Evolutionary conservation across 2,113 vertebrate genomes (phyloP).

Genomic region (Apus apus): DNA sequence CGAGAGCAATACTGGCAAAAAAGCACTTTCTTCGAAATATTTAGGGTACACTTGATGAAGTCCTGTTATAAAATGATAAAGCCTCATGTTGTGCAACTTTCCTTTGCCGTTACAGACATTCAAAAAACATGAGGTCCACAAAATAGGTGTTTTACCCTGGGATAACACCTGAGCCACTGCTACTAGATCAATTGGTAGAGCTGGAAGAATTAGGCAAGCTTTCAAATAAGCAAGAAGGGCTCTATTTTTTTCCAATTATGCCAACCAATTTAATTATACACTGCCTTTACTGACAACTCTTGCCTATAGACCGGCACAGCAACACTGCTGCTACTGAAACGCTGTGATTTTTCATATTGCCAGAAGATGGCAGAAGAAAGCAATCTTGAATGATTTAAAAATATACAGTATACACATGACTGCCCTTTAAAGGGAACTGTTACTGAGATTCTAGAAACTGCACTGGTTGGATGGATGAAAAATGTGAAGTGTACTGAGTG

Average conservation of each 20-base stretch:
- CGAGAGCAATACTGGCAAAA: background rate
- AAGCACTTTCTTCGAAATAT: background rate
- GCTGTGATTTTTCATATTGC: slow-evolving; percentile 1
- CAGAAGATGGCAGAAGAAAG: slow-evolving; percentile 67
- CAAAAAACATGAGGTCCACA: background rate
- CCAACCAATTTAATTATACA: background rate
- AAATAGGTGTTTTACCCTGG: background rate
- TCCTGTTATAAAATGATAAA: background rate
- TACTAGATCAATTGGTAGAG: background rate
- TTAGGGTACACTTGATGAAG: background rate
- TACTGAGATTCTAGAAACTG: background rate
- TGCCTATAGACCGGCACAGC: background rate
- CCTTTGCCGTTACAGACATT: background rate
- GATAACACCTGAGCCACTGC: background rate
- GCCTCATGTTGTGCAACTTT: background rate
- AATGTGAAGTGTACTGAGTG: background rate
- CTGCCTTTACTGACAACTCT: background rate
- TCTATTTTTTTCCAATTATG: background rate
- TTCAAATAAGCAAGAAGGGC: background rate
- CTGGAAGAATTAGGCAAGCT: background rate
- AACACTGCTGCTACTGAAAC: background rate
- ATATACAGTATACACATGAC: background rate
- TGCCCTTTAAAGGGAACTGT: background rate
- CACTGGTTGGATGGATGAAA: background rate
- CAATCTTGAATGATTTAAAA: background rate